These are phyloP conservation scores for Heteractis magnifica DNA, from an alignment of 92 coral and sea anemone species.

Conservation along the genomic window DNA sequence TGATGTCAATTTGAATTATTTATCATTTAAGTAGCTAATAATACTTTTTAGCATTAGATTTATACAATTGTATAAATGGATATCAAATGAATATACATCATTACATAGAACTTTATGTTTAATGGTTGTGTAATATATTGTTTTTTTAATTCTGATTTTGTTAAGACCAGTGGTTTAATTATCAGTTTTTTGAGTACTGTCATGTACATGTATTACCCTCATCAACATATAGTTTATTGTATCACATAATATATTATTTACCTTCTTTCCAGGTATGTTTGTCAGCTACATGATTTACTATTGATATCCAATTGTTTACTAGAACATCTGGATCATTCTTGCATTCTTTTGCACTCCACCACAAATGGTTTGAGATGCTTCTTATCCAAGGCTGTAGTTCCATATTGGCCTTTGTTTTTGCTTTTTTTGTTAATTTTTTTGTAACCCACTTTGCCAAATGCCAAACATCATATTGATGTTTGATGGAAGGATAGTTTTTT, in stretches of 20 bases:
- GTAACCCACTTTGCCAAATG: constrained; percentile 33
- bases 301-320: constrained; percentile 37
- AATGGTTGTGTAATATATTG: too few relatives aligned
- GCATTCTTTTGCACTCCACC: constrained; percentile 58
- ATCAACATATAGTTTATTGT: too few relatives aligned
- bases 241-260: neutral
- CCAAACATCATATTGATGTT: constrained; percentile 29
- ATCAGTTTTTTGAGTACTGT: too few relatives aligned
- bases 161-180: too few relatives aligned
- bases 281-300: constrained; percentile 21
- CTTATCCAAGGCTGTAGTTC: constrained; percentile 49
- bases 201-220: too few relatives aligned
- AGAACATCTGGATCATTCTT: constrained; percentile 30
- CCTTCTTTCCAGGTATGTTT: constrained; percentile 22
- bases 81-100: too few relatives aligned
- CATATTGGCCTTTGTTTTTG: constrained; percentile 30
- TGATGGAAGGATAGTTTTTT: constrained; percentile 16
- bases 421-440: constrained; percentile 22
- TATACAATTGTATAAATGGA: too few relatives aligned
- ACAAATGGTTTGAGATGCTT: constrained; percentile 41
- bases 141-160: too few relatives aligned
- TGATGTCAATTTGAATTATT: too few relatives aligned
- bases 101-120: too few relatives aligned
- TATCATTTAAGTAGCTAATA: too few relatives aligned
- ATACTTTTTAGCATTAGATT: too few relatives aligned